These are phyloP conservation scores for Theonella swinhoei DNA, from an alignment of 37 sponge, comb jelly and placozoan genomes.

Conservation along the genomic window DNA sequence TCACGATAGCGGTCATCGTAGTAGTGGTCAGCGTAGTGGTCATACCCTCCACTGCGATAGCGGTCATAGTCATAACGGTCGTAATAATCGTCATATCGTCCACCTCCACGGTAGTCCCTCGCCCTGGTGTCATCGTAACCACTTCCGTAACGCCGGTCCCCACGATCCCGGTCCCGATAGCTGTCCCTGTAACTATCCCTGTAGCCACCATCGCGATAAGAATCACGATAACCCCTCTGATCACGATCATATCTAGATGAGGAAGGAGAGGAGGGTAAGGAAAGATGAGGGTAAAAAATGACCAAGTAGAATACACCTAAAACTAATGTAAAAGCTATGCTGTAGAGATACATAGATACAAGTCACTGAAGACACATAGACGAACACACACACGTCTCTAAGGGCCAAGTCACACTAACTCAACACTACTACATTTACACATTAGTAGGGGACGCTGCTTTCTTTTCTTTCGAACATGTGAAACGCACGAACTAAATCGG, in stretches of 20 bases:
- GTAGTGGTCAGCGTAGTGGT: constrained; percentile 13
- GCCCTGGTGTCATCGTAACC: neutral
- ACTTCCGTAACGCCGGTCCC: neutral
- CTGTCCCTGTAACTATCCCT: constrained; percentile 3
- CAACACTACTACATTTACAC: neutral
- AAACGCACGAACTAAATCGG: too few relatives aligned
- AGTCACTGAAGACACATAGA: neutral
- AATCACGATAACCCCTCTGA: neutral
- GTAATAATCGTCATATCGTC: neutral
- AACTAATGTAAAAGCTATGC: too few relatives aligned
- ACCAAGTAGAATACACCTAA: too few relatives aligned
- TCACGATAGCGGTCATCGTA: constrained; percentile 16
- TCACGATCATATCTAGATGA: neutral
- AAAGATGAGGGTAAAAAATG: too few relatives aligned
- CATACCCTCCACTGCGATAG: neutral
- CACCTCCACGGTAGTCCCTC: neutral
- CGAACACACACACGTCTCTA: neutral
- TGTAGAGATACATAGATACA: too few relatives aligned
- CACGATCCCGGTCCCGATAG: constrained; percentile 7
- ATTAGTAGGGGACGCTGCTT: too few relatives aligned
- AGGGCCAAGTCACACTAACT: neutral
- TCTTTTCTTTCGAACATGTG: too few relatives aligned
- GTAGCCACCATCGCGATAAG: neutral
- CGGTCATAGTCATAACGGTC: constrained; percentile 20
- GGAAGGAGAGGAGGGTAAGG: neutral